Percentiles rank a stretch among this genome's conserved stretches.
Evolutionary conservation across 2,113 vertebrate species (phyloP).

Genomic region (Crotalus helleri): DNA sequence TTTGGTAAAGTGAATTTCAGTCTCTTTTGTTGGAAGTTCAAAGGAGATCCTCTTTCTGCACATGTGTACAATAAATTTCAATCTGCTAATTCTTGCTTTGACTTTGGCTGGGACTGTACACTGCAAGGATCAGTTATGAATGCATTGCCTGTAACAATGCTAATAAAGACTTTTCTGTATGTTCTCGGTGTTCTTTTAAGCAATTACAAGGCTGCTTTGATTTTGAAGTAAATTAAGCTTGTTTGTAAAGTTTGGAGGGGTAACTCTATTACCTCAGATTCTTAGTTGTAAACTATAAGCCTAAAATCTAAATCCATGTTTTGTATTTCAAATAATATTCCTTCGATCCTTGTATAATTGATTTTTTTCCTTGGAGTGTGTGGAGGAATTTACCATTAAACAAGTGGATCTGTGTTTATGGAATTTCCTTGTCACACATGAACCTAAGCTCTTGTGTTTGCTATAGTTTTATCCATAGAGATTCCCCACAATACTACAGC

Average conservation of each 20-base stretch:
- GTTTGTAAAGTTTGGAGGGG: background rate
- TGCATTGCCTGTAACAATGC: slow-evolving; percentile 77
- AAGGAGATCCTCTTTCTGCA: slow-evolving; percentile 66
- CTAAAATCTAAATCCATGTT: background rate
- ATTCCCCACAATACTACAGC: background rate
- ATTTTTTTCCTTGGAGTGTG: background rate
- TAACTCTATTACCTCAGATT: background rate
- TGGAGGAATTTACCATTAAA: background rate
- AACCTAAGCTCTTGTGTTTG: background rate
- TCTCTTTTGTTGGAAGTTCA: slow-evolving; percentile 66
- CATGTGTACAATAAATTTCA: slow-evolving; percentile 66
- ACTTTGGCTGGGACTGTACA: slow-evolving; percentile 69
- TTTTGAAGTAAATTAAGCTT: background rate
- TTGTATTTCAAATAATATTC: background rate
- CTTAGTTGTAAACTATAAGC: background rate
- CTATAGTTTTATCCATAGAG: background rate
- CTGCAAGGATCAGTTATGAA: slow-evolving; percentile 67
- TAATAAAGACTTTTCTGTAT: slow-evolving; percentile 78
- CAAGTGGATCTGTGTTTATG: background rate
- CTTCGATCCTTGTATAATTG: background rate
- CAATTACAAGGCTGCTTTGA: background rate
- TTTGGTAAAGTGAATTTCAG: slow-evolving; percentile 68
- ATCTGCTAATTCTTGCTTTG: slow-evolving; percentile 67
- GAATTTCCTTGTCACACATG: background rate
- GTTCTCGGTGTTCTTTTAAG: slow-evolving; percentile 33